A percentile compares a stretch with the other conserved stretches of the same genome.
phyloP scores from a whole-genome alignment of 2,888 invertebrate genomes.

The Hyles lineata region DNA sequence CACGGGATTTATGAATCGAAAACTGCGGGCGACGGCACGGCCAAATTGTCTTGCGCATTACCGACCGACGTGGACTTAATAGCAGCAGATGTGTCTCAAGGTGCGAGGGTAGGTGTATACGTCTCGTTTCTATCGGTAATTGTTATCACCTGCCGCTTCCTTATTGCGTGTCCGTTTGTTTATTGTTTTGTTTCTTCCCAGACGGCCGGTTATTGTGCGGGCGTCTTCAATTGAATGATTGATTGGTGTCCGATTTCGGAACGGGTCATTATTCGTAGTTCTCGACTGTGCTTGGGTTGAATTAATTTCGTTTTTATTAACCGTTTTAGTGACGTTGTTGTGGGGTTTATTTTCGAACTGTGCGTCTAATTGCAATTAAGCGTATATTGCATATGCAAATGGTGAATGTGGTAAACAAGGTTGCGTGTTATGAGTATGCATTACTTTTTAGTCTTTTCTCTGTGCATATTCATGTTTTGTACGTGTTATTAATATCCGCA shows the following conservation, averaged over 20 bases:
- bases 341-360: conserved; percentile 7
- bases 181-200: conserved; percentile 42
- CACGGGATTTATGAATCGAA: conserved; percentile 55
- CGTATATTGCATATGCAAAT: conserved; percentile 10
- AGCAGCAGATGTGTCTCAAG: conserved; percentile 68
- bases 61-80: conserved; percentile 66
- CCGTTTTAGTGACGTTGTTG: conserved; percentile 8
- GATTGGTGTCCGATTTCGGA: conserved; percentile 36
- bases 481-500: conserved; percentile 8
- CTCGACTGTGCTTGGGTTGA: conserved; percentile 28
- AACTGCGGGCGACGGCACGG: conserved; percentile 56
- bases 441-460: conserved; percentile 1
- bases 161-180: conserved; percentile 41
- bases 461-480: conserved; percentile 11
- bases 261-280: conserved; percentile 20
- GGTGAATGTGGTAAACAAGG: conserved; percentile 5
- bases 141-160: conserved; percentile 69
- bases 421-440: conserved; percentile 13
- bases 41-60: conserved; percentile 46
- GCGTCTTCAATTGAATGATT: conserved; percentile 40
- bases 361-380: conserved; percentile 18
- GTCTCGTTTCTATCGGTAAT: conserved; percentile 59
- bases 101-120: conserved; percentile 50
- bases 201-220: conserved; percentile 29
- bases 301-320: conserved; percentile 30